Conservation (phyloP, 2,797 vertebrate species). For the Sphenopsis melanotis region DNA sequence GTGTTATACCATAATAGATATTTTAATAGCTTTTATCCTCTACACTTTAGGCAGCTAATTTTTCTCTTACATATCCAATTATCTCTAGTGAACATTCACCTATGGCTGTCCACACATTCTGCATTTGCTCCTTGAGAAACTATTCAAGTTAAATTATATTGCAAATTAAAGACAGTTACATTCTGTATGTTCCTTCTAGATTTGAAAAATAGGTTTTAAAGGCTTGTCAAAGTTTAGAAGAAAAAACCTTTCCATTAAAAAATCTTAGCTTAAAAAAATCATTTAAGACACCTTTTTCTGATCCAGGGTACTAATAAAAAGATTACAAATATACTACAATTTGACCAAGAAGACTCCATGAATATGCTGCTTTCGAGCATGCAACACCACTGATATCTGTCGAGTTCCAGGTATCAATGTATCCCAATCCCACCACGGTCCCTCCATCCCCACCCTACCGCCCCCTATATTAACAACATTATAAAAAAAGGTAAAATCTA, state of each 20-base stretch:
- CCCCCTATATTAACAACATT: constrained; percentile 52
- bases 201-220: constrained; percentile 71
- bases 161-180: constrained; percentile 52
- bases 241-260: constrained; percentile 63
- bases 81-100: constrained; percentile 59
- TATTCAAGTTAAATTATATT: constrained; percentile 67
- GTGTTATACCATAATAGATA: constrained; percentile 36
- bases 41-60: constrained; percentile 52
- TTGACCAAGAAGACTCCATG: constrained; percentile 60
- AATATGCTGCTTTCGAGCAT: constrained; percentile 60
- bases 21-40: constrained; percentile 49
- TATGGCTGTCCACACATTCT: constrained; percentile 60
- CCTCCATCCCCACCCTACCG: background rate
- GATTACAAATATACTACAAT: constrained; percentile 68
- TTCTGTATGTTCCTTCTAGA: constrained; percentile 54
- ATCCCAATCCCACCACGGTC: constrained; percentile 11
- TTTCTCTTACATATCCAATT: constrained; percentile 48
- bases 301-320: constrained; percentile 67
- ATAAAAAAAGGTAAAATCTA: constrained; percentile 75
- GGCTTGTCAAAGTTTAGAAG: constrained; percentile 65
- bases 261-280: constrained; percentile 69
- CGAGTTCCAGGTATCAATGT: constrained; percentile 41
- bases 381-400: constrained; percentile 61
- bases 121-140: constrained; percentile 61
- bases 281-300: constrained; percentile 64